Evolutionary conservation across 2,797 vertebrate genomes (phyloP).

Genomic region (Sardinella longiceps): DNA sequence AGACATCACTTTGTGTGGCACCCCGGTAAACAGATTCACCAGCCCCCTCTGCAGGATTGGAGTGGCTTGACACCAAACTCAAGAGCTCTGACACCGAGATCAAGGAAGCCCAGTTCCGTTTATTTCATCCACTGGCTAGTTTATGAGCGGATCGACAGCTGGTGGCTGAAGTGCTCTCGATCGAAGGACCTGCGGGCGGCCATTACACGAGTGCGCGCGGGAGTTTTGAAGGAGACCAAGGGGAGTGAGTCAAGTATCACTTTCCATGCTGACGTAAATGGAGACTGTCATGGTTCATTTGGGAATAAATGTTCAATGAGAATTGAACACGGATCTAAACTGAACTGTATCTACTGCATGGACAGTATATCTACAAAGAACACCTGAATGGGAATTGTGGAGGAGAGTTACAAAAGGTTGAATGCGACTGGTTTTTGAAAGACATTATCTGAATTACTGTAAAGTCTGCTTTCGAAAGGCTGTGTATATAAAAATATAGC

Average conservation of each 20-base stretch:
- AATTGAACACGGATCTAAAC: background rate
- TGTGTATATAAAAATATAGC: no score
- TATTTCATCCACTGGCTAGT: background rate
- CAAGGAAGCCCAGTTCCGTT: background rate
- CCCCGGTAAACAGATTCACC: slow-evolving; percentile 4
- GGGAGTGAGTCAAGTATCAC: background rate
- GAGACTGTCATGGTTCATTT: background rate
- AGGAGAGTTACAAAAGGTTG: background rate
- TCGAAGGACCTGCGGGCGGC: slow-evolving; percentile 1
- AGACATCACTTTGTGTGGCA: background rate
- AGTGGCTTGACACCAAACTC: background rate
- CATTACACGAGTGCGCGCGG: background rate
- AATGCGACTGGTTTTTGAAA: no score
- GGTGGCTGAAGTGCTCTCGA: slow-evolving; percentile 15
- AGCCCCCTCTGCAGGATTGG: background rate
- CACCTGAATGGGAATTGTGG: background rate
- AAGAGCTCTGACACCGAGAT: background rate
- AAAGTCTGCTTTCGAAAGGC: background rate
- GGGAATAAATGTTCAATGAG: background rate
- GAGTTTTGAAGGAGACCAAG: background rate
- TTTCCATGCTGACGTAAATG: background rate
- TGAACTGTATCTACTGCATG: background rate
- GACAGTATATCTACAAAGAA: background rate
- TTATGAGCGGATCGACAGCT: slow-evolving; percentile 9
- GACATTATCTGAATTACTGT: no score